Evolutionary conservation across 2,888 invertebrate species (phyloP), one percentile per base, ranked within the genome.

Genomic region (Galerucella calmariensis): DNA sequence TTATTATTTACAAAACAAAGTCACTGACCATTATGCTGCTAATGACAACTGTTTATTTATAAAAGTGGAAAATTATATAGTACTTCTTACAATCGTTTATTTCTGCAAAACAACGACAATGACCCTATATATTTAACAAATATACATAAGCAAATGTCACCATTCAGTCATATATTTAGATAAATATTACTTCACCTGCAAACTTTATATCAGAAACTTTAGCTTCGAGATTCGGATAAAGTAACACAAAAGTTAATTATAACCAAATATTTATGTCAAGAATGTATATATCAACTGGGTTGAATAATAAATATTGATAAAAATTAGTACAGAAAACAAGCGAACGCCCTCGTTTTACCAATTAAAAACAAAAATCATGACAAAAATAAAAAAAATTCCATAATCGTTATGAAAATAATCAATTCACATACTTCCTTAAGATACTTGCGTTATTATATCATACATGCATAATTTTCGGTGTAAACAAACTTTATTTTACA

Each of bases 181-280:
- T 16, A 10, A 56, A 56, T 14, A 48, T 48, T 20, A 56, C 56
- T 10, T 16, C 10, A 56, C 56, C 56, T 35, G 62, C 27, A 10
- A 8, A 0, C 35, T 61, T 27, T 10, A 35, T 62, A 14, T 62
- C 10, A 9, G 62, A 14, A 41, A 41, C 41, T 62, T n/a, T 41
- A 62, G 16, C 62, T 35, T 41, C 14, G 41, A 61, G 5, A 35
- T 61, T 16, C 20, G 9, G 8, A 56, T 56, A 56, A 56, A 56
- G 9, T n/a, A 41, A 11, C 41, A n/a, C 62, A 62, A 62, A 35
- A 41, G 8, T 41, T 62, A 2, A 11, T 62, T 41, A 35, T 61
- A 20, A 61, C 14, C 9, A 61, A 35, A n/a, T 61, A 61, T 62
- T 62, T 35, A n/a, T 62, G 62, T 62, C 62, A 62, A 62, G 62